Conservation (phyloP, 2,797 vertebrate species). For the Brachyrhaphis roseni region DNA sequence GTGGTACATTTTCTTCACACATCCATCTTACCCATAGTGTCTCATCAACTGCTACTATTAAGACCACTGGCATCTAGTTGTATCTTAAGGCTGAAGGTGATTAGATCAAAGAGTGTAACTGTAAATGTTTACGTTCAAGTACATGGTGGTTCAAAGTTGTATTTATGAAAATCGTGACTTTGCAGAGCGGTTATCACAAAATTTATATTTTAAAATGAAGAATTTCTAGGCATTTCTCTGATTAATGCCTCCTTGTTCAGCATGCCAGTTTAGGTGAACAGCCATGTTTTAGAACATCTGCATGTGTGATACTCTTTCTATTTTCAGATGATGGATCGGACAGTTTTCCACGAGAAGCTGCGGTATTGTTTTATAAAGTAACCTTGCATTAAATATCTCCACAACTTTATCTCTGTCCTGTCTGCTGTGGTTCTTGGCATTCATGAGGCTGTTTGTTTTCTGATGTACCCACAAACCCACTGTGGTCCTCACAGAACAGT, state of each 20-base stretch:
- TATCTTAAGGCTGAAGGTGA: background rate
- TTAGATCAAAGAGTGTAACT: background rate
- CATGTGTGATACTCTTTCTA: background rate
- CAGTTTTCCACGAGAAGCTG: no score
- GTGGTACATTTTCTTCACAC: background rate
- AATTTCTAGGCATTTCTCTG: background rate
- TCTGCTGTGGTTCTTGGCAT: background rate
- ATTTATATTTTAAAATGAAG: background rate
- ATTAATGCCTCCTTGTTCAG: background rate
- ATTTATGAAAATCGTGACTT: background rate
- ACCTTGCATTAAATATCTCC: background rate
- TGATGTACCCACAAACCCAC: background rate
- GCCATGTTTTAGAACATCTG: background rate
- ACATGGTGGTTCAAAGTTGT: background rate
- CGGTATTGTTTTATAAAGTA: background rate
- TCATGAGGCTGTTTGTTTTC: background rate
- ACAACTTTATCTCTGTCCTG: background rate
- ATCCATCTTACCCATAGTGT: background rate
- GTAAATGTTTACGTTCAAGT: background rate
- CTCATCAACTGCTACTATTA: background rate
- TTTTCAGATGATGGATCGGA: no score
- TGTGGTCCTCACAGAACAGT: background rate
- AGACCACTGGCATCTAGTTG: background rate
- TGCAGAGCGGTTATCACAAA: background rate
- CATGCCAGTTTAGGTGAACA: background rate